Evolutionary conservation across 2,888 invertebrate genomes (phyloP).

Genomic region (Ochropleura plecta): DNA sequence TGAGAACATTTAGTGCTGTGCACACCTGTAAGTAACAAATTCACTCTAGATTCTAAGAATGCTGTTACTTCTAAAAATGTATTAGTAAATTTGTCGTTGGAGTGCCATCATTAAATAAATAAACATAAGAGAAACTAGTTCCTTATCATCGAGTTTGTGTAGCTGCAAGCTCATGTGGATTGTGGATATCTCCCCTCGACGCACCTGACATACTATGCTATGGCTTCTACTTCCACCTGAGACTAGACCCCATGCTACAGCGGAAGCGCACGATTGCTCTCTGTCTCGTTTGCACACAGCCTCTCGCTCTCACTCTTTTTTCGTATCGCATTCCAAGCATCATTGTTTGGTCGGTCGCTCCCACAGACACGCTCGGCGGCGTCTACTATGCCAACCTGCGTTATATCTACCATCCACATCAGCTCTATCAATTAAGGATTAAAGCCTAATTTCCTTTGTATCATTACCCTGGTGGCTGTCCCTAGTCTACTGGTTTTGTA

Average conservation of each 20-base stretch:
- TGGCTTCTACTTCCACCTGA: conserved; percentile 61
- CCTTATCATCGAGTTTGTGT: conserved; percentile 4
- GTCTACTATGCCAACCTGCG: conserved; percentile 61
- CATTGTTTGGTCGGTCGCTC: conserved; percentile 83
- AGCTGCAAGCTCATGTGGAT: conserved; percentile 12
- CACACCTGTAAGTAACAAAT: too few relatives aligned
- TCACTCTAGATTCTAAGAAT: too few relatives aligned
- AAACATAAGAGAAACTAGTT: background rate
- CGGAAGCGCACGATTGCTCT: conserved; percentile 77
- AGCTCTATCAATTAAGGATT: conserved; percentile 67
- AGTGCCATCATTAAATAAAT: too few relatives aligned
- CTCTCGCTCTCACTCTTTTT: conserved; percentile 76
- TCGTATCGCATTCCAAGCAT: conserved; percentile 85
- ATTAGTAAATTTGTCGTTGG: too few relatives aligned
- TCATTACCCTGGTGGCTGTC: conserved; percentile 21
- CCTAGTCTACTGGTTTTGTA: conserved; percentile 58
- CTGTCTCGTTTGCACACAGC: conserved; percentile 65
- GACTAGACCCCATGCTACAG: conserved; percentile 60
- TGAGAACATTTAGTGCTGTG: background rate
- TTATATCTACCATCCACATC: conserved; percentile 58
- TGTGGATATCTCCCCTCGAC: conserved; percentile 15
- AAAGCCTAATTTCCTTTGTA: conserved; percentile 60
- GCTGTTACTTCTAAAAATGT: too few relatives aligned
- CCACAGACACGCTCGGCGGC: conserved; percentile 82
- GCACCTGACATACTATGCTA: conserved; percentile 34